Evolutionary conservation across 1,140 invertebrate genomes (phyloP).

Genomic region (Pinna nobilis): DNA sequence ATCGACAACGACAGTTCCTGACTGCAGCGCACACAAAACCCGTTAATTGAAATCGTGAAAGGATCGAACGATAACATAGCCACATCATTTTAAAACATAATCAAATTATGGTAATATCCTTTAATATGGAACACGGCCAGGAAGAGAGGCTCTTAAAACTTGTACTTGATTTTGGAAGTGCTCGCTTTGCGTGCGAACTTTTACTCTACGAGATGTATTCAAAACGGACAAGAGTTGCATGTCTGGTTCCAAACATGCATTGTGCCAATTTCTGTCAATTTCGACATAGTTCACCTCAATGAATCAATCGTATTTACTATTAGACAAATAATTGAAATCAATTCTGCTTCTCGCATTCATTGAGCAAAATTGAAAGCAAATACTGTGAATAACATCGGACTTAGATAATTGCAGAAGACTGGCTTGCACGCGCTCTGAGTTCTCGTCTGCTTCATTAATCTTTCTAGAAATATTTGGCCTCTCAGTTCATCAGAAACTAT

Average conservation of each 20-base stretch:
- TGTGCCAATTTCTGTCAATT: no score
- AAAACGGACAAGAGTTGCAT: neutral
- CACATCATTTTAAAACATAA: conserved; percentile 56
- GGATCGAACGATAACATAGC: conserved; percentile 51
- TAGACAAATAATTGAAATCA: conserved; percentile 34
- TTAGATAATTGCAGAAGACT: conserved; percentile 27
- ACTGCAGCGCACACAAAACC: conserved; percentile 40
- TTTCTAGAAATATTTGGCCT: conserved; percentile 37
- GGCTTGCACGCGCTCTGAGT: conserved; percentile 15
- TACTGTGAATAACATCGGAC: conserved; percentile 5
- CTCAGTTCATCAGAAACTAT: conserved; percentile 42
- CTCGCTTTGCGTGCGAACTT: neutral
- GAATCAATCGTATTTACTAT: conserved; percentile 9
- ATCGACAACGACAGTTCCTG: no score
- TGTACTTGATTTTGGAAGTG: conserved; percentile 1
- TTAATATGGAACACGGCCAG: neutral
- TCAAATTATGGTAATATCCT: conserved; percentile 50
- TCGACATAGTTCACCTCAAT: no score
- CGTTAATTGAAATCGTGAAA: conserved; percentile 53
- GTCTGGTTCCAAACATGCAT: neutral
- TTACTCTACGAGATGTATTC: neutral
- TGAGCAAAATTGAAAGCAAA: conserved; percentile 17
- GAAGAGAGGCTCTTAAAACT: neutral
- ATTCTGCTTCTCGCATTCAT: conserved; percentile 22
- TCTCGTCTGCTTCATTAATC: conserved; percentile 44